Conservation (phyloP, 2,888 invertebrate species). For the Orthosia incerta region DNA sequence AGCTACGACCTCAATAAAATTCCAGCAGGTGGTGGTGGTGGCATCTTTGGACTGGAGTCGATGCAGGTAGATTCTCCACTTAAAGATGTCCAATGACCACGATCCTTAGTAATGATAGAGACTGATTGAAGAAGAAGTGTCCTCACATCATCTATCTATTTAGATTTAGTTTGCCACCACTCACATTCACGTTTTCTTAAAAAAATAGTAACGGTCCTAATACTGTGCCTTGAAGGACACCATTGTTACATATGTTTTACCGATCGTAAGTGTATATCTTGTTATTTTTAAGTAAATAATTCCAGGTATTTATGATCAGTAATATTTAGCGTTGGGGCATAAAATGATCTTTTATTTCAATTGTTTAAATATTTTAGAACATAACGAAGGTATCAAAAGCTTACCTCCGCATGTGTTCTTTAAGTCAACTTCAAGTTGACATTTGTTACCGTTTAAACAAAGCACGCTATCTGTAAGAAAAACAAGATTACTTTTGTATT, state of each 20-base stretch:
- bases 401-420: background rate
- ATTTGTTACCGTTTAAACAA: constrained; percentile 9
- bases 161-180: background rate
- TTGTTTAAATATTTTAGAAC: background rate
- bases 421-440: constrained; percentile 8
- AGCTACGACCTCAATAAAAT: no score
- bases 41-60: no score
- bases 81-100: no score
- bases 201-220: background rate
- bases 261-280: background rate
- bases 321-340: background rate
- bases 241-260: constrained; percentile 2
- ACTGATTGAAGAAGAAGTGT: background rate
- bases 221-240: constrained; percentile 6
- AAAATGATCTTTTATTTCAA: background rate
- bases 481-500: background rate
- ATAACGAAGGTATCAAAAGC: background rate
- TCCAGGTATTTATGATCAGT: background rate
- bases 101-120: no score
- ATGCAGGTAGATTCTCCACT: no score
- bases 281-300: background rate
- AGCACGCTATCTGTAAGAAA: constrained; percentile 5
- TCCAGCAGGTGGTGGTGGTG: no score
- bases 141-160: background rate
- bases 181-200: background rate